Base-by-base conservation (phyloP, 1,140 invertebrate species). In the Mya arenaria region DNA sequence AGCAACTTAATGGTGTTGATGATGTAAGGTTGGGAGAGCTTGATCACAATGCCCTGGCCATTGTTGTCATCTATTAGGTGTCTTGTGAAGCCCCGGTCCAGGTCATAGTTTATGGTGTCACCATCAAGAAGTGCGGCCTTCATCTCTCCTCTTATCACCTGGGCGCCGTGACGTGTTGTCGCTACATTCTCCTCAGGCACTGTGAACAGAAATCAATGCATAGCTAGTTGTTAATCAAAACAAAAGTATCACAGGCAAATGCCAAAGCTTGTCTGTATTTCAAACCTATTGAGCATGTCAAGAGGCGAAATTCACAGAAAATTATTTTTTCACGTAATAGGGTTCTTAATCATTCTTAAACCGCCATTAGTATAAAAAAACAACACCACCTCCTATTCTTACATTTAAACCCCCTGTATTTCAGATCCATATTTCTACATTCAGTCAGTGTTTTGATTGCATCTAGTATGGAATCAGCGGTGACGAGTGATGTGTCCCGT, bases 171-270 rank as follows among this genome's bases (percentile, higher is more conserved):
- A 82, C 95, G 94, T 8, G 94, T 91, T 36, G 95, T 95, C 13
- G 98, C 97, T 55, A 99, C 95, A 94, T 99, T 99, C 92, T 98
- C 96, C 89, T 99, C 97, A 0, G 96, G 94, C 85, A 97, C 96
- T 97, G 88, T 56, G 93, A 90, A 78, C 83, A 28, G 23, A 17
- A 75, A 19, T n/a, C n/a, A n/a, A n/a, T n/a, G n/a, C 23, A 52
- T 52, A 23, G 28, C 4, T 4, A 62, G 55, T n/a, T 55, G 48
- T 55, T 55, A 19, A n/a, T n/a, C n/a, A n/a, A n/a, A n/a, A n/a
- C n/a, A n/a, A n/a, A n/a, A n/a, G n/a, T n/a, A n/a, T n/a, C n/a
- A n/a, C n/a, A n/a, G n/a, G n/a, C n/a, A n/a, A n/a, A n/a, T n/a
- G n/a, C n/a, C n/a, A n/a, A n/a, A n/a, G n/a, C n/a, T n/a, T n/a